Percentiles rank a stretch among this genome's conserved stretches.
Conservation (phyloP, 2,113 vertebrate species). For the Laticauda colubrina region DNA sequence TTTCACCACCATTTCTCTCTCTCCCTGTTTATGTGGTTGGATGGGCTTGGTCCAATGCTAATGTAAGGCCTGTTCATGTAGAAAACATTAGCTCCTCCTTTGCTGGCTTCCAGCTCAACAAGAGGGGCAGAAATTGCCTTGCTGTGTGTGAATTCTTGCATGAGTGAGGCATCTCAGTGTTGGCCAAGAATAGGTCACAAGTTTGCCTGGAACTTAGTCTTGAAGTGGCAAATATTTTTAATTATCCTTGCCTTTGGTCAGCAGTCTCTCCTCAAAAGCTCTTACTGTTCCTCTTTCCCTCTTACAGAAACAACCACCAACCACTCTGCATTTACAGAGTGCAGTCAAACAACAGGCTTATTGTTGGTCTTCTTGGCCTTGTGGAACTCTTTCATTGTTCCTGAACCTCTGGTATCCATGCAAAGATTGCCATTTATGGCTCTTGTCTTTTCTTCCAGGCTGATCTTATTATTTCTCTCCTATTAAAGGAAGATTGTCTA, state of each 20-base stretch:
- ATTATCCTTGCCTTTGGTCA: not conserved
- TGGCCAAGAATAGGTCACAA: not conserved
- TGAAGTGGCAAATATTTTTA: rapidly evolving
- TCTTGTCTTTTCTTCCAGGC: not conserved
- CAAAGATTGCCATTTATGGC: not conserved
- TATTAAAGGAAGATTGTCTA: not conserved
- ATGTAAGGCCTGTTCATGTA: not conserved
- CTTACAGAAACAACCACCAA: not conserved
- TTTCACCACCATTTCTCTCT: not conserved
- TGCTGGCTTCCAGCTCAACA: not conserved
- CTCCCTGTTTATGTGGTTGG: not conserved
- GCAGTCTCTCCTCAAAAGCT: not conserved
- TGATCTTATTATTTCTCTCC: not conserved
- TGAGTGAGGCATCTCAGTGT: not conserved
- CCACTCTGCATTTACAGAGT: not conserved
- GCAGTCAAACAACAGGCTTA: not conserved
- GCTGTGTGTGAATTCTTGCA: not conserved
- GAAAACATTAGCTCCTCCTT: not conserved
- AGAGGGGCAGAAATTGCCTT: not conserved
- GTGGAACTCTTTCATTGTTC: not conserved
- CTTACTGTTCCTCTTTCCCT: constrained; percentile 7
- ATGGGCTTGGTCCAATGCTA: not conserved
- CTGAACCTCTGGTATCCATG: not conserved
- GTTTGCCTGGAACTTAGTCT: not conserved
- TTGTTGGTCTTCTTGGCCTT: not conserved